These are phyloP conservation scores for Achroia grisella DNA, from an alignment of 1,140 invertebrate species.

Conservation along the genomic window DNA sequence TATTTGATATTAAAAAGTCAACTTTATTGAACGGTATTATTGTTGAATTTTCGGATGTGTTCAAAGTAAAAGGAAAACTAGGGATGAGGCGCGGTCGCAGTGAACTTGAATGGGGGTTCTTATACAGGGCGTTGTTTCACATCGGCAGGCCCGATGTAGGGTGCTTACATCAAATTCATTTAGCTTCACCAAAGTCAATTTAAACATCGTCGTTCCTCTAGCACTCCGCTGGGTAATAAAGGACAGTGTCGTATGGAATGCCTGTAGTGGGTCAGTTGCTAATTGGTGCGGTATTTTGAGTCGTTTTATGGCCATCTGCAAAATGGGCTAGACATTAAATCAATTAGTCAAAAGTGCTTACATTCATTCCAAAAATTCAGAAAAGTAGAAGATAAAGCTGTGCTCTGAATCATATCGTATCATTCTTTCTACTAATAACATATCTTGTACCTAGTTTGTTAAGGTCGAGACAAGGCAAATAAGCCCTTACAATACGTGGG, in stretches of 20 bases:
- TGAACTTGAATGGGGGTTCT: constrained; percentile 34
- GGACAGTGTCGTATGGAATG: not conserved
- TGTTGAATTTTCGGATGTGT: constrained; percentile 15
- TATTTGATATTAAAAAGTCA: constrained; percentile 11
- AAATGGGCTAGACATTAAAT: too few relatives aligned
- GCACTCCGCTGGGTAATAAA: constrained; percentile 6
- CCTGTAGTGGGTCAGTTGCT: not conserved
- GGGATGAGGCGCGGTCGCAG: constrained; percentile 50
- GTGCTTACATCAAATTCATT: constrained; percentile 42
- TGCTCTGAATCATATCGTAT: too few relatives aligned
- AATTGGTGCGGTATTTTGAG: too few relatives aligned
- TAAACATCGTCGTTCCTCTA: constrained; percentile 6
- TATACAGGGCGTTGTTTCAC: constrained; percentile 52
- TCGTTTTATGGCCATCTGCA: too few relatives aligned
- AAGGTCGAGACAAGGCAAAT: too few relatives aligned
- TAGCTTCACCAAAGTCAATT: constrained; percentile 24
- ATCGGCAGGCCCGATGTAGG: constrained; percentile 37
- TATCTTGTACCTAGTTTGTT: too few relatives aligned
- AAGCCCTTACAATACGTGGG: too few relatives aligned
- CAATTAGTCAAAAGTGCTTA: too few relatives aligned
- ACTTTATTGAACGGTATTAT: constrained; percentile 14
- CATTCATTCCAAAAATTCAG: too few relatives aligned
- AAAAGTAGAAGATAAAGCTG: too few relatives aligned
- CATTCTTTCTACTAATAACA: too few relatives aligned
- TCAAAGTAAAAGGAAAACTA: constrained; percentile 21